phyloP scores from a whole-genome alignment of 2,797 vertebrate species.

The Xiphorhynchus erythropygius region DNA sequence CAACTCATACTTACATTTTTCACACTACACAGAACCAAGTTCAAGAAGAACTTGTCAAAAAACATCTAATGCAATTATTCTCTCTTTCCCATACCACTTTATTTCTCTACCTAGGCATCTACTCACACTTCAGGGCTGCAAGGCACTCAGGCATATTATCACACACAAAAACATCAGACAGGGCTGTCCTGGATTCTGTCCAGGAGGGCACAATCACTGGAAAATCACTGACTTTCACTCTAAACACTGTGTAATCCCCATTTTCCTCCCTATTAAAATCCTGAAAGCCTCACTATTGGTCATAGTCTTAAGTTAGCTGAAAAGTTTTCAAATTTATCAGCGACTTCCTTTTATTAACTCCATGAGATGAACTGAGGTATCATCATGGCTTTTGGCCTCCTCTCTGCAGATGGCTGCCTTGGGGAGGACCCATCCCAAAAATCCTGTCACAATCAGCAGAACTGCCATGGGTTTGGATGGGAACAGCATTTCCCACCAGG shows the following conservation, averaged over 20 bases:
- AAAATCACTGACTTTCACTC: not conserved
- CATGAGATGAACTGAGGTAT: not conserved
- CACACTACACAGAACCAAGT: not conserved
- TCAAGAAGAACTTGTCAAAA: not conserved
- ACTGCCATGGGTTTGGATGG: not conserved
- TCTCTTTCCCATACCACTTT: not conserved
- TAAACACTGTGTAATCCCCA: accelerated
- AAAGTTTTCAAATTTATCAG: not conserved
- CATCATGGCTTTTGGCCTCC: not conserved
- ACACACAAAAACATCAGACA: not conserved
- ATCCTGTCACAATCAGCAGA: not conserved
- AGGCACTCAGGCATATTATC: not conserved
- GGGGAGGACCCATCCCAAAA: not conserved
- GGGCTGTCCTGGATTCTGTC: not conserved
- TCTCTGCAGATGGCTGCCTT: not conserved
- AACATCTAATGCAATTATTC: not conserved
- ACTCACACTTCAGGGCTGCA: not conserved
- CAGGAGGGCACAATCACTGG: not conserved
- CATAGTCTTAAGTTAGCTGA: not conserved
- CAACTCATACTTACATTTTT: not conserved
- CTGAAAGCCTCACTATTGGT: not conserved
- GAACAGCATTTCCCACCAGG: not conserved
- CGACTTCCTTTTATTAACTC: not conserved
- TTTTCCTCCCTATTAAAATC: not conserved
- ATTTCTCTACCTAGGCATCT: not conserved